Percentiles rank a stretch among this genome's conserved stretches.
phyloP scores from a whole-genome alignment of 2,797 vertebrate species.

The Sebastiscus tertius region DNA sequence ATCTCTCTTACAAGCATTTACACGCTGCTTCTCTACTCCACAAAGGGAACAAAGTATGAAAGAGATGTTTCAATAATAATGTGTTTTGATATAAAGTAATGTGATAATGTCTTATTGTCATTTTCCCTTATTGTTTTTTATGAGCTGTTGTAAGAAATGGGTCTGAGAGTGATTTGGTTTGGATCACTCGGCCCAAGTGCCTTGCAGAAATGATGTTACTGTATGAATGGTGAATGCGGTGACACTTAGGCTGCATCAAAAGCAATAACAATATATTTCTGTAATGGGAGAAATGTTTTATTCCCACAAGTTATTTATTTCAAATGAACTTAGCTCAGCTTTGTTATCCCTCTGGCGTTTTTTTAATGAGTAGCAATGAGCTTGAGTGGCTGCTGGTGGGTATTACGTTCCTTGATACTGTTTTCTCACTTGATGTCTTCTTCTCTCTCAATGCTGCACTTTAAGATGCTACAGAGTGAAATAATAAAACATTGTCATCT shows the following conservation, averaged over 20 bases:
- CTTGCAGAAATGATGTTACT: slow-evolving; percentile 13
- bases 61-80: not conserved
- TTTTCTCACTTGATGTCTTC: slow-evolving; percentile 24
- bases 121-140: slow-evolving; percentile 39
- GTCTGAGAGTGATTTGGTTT: not conserved
- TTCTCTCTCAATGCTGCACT: slow-evolving; percentile 19
- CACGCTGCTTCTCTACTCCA: not conserved
- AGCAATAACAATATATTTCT: slow-evolving; percentile 52
- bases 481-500: slow-evolving; percentile 51
- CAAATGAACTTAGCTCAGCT: slow-evolving; percentile 6
- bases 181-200: slow-evolving; percentile 39
- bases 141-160: slow-evolving; percentile 17
- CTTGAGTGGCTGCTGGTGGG: slow-evolving; percentile 23
- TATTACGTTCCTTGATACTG: slow-evolving; percentile 10
- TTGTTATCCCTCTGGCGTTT: slow-evolving; percentile 16
- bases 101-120: slow-evolving; percentile 12
- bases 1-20: slow-evolving; percentile 7
- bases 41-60: not conserved
- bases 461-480: slow-evolving; percentile 27
- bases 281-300: slow-evolving; percentile 18
- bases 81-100: not conserved
- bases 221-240: not conserved
- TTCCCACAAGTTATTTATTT: slow-evolving; percentile 53
- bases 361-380: slow-evolving; percentile 45
- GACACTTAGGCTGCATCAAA: slow-evolving; percentile 32